A percentile compares a stretch with the other conserved stretches of the same genome.
These are phyloP conservation scores for Percopsis transmontana DNA, from an alignment of 2,113 vertebrate genomes.

Conservation along the genomic window DNA sequence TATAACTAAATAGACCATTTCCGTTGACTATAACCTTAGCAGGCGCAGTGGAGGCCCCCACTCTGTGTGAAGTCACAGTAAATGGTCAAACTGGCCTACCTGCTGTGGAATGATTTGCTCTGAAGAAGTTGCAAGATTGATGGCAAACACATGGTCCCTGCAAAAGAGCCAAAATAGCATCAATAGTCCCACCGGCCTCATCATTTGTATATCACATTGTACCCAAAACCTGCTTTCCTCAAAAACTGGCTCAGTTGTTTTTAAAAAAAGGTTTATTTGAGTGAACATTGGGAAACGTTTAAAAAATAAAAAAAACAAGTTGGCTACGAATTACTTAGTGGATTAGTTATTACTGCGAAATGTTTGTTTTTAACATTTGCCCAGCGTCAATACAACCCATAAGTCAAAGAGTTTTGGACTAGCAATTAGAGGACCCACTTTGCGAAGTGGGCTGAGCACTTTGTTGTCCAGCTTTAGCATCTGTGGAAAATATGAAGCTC, in stretches of 20 bases:
- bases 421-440: conserved; percentile 22
- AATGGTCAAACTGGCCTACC: conserved; percentile 70
- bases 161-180: conserved; percentile 8
- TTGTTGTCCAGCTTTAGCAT: conserved; percentile 27
- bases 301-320: neutral
- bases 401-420: neutral
- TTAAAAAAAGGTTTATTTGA: too few relatives aligned
- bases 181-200: neutral
- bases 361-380: neutral
- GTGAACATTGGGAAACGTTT: neutral
- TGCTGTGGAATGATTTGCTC: conserved; percentile 83
- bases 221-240: neutral
- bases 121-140: conserved; percentile 81
- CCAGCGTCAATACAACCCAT: conserved; percentile 25
- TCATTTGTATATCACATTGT: neutral
- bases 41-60: too few relatives aligned
- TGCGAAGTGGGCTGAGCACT: conserved; percentile 24
- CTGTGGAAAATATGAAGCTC: conserved; percentile 49
- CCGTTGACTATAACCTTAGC: too few relatives aligned
- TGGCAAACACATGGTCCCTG: conserved; percentile 91
- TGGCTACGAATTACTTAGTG: conserved; percentile 1
- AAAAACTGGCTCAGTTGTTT: neutral
- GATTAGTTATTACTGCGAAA: neutral
- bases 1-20: too few relatives aligned
- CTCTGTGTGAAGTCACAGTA: too few relatives aligned